Evolutionary conservation across 2,888 invertebrate genomes (phyloP).

Genomic region (Onthophagus sagittarius): DNA sequence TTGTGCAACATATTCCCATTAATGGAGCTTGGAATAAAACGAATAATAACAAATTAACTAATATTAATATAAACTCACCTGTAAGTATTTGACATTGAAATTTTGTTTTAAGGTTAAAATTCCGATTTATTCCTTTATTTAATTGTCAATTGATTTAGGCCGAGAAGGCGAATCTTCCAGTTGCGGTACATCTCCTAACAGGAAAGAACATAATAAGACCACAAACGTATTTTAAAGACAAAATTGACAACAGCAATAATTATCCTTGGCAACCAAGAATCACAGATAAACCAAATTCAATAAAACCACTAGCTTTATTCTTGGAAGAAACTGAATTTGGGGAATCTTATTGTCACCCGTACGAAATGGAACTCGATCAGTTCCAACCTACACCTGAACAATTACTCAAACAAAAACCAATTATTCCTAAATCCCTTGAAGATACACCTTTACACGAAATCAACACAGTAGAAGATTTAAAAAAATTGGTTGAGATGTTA

Average conservation of each 20-base stretch:
- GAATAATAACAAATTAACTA: slow-evolving; percentile 38
- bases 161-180: slow-evolving; percentile 20
- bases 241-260: slow-evolving; percentile 73
- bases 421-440: slow-evolving; percentile 51
- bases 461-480: slow-evolving; percentile 60
- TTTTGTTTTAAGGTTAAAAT: slow-evolving; percentile 1
- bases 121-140: slow-evolving; percentile 3
- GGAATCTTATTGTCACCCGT: slow-evolving; percentile 76
- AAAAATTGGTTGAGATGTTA: slow-evolving; percentile 64
- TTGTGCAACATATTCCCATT: slow-evolving; percentile 44
- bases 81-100: slow-evolving; percentile 20
- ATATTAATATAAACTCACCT: slow-evolving; percentile 27
- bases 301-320: slow-evolving; percentile 73
- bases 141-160: slow-evolving; percentile 11
- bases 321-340: slow-evolving; percentile 64
- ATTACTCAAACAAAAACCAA: slow-evolving; percentile 40
- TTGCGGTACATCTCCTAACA: slow-evolving; percentile 57
- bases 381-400: slow-evolving; percentile 59
- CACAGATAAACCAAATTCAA: slow-evolving; percentile 81
- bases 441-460: slow-evolving; percentile 68
- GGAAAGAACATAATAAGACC: slow-evolving; percentile 75
- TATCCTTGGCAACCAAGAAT: slow-evolving; percentile 80
- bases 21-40: slow-evolving; percentile 62
- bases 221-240: slow-evolving; percentile 78
- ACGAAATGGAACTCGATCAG: slow-evolving; percentile 75